Conservation (phyloP, 2,888 invertebrate genomes). For the Idaea dimidiata region DNA sequence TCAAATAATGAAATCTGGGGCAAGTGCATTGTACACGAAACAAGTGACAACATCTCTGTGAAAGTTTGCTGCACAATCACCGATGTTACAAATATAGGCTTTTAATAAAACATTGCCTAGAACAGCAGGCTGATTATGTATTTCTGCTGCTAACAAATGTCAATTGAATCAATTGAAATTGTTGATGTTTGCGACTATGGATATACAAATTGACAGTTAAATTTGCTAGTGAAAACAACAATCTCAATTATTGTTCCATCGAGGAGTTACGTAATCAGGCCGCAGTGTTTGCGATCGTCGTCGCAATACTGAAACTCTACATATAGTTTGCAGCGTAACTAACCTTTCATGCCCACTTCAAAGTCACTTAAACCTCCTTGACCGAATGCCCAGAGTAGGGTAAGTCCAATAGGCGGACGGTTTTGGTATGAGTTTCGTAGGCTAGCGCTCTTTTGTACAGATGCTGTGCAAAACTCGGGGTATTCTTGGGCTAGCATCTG, state of each 20-base stretch:
- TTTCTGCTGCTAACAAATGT: too few relatives aligned
- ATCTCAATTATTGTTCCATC: too few relatives aligned
- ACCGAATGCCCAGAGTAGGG: slow-evolving; percentile 88
- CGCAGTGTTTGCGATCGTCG: too few relatives aligned
- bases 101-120: too few relatives aligned
- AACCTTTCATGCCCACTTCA: slow-evolving; percentile 84
- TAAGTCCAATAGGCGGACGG: slow-evolving; percentile 85
- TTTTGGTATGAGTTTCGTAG: slow-evolving; percentile 89
- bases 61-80: background rate
- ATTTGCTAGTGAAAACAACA: too few relatives aligned
- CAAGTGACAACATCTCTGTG: background rate
- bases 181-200: too few relatives aligned
- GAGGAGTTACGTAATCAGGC: too few relatives aligned
- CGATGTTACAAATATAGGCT: too few relatives aligned
- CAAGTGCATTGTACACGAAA: background rate
- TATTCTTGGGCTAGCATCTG: slow-evolving; percentile 85
- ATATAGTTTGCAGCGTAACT: slow-evolving; percentile 6
- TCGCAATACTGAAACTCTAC: too few relatives aligned
- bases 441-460: slow-evolving; percentile 82
- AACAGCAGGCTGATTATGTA: too few relatives aligned
- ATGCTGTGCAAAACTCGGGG: slow-evolving; percentile 82
- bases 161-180: too few relatives aligned
- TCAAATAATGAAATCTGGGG: background rate
- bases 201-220: too few relatives aligned
- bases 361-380: slow-evolving; percentile 85